Evolutionary conservation across 1,140 invertebrate species (phyloP).

Genomic region (Gryllus bimaculatus): DNA sequence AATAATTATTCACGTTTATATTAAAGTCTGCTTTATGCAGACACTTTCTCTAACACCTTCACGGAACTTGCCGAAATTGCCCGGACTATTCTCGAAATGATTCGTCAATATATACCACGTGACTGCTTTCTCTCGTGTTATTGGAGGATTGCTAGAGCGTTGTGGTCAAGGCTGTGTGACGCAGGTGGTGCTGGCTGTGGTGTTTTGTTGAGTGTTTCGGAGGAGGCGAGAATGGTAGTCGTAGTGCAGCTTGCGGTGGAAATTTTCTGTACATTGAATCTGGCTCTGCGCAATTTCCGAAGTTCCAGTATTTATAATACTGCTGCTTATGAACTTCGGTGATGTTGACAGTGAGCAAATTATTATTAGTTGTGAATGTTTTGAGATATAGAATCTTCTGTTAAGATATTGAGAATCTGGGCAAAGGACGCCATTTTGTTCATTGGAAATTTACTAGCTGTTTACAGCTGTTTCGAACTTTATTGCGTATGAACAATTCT

Average conservation of each 20-base stretch:
- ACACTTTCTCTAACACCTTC: neutral
- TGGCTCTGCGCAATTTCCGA: neutral
- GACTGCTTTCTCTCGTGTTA: neutral
- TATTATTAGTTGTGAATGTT: neutral
- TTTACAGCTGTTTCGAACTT: constrained; percentile 11
- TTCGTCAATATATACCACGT: neutral
- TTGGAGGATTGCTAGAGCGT: neutral
- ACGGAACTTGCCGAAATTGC: neutral
- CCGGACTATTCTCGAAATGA: neutral
- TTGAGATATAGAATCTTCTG: neutral
- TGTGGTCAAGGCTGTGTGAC: neutral
- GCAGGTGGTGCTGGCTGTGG: neutral
- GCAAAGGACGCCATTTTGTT: constrained; percentile 15
- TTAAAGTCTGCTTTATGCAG: neutral
- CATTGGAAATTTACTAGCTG: constrained; percentile 8
- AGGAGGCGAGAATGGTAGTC: neutral
- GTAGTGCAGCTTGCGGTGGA: neutral
- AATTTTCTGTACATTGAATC: neutral
- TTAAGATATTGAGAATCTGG: neutral
- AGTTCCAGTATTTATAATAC: neutral
- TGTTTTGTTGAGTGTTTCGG: neutral
- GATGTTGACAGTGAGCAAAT: neutral
- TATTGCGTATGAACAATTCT: constrained; percentile 1
- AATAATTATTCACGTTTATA: neutral
- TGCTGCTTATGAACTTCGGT: neutral